phyloP scores from a whole-genome alignment of 2,797 vertebrate genomes.

The Miichthys miiuy region DNA sequence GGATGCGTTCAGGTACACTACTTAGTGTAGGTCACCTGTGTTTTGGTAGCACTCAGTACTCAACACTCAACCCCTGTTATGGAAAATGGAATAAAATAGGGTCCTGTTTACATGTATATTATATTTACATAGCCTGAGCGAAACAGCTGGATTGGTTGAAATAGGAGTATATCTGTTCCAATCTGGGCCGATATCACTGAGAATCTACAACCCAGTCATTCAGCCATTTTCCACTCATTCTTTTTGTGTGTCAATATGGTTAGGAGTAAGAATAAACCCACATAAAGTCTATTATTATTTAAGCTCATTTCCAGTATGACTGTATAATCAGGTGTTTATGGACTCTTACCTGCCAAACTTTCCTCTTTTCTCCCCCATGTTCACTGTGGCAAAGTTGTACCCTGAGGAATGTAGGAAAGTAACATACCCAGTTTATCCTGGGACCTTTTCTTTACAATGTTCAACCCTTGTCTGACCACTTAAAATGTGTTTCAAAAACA shows the following conservation, averaged over 20 bases:
- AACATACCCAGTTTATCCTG: slow-evolving; percentile 2
- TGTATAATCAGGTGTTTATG: slow-evolving; percentile 15
- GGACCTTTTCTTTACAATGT: slow-evolving; percentile 29
- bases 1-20: not conserved
- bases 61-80: not conserved
- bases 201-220: not conserved
- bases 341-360: not conserved
- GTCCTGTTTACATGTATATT: not conserved
- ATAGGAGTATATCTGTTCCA: not conserved
- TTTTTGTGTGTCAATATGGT: not conserved
- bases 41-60: not conserved
- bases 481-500: slow-evolving; percentile 43
- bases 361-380: not conserved
- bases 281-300: not conserved
- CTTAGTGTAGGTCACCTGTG: not conserved
- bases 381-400: not conserved
- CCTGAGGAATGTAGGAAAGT: slow-evolving; percentile 2
- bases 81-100: not conserved
- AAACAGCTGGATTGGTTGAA: not conserved
- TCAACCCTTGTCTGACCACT: slow-evolving; percentile 39
- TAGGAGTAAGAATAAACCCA: not conserved
- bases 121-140: not conserved
- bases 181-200: not conserved
- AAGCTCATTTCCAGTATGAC: not conserved
- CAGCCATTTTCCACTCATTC: slow-evolving; percentile 3